phyloP scores from a whole-genome alignment of 2,888 invertebrate genomes.

The Buathra laborator region DNA sequence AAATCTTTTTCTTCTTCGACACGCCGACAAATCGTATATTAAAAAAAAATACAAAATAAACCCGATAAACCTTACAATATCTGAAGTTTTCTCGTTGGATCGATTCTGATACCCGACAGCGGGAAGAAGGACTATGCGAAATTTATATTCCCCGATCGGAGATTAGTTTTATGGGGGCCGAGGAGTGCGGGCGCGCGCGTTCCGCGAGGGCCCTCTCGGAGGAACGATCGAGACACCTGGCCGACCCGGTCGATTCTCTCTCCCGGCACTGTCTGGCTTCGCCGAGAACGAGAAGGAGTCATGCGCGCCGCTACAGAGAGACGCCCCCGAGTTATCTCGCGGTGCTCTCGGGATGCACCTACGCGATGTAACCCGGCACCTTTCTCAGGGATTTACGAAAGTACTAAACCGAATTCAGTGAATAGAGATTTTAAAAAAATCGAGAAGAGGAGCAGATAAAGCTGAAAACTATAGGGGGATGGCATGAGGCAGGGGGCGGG shows the following conservation, averaged over 20 bases:
- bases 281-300: constrained; percentile 22
- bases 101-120: constrained; percentile 39
- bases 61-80: constrained; percentile 22
- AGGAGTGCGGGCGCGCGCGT: constrained; percentile 7
- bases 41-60: neutral
- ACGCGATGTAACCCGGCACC: constrained; percentile 63
- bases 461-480: constrained; percentile 3
- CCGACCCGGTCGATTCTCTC: constrained; percentile 25
- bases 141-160: constrained; percentile 62
- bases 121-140: constrained; percentile 11
- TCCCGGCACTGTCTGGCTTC: constrained; percentile 11
- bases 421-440: constrained; percentile 59
- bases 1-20: neutral
- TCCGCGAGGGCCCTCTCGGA: constrained; percentile 2
- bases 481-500: neutral
- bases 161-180: constrained; percentile 56
- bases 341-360: constrained; percentile 58
- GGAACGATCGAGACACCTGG: constrained; percentile 61
- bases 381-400: constrained; percentile 53
- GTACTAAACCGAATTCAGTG: constrained; percentile 63
- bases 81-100: constrained; percentile 40
- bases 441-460: constrained; percentile 9
- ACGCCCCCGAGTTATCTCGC: constrained; percentile 48
- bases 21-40: neutral
- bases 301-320: constrained; percentile 4